phyloP scores from a whole-genome alignment of 2,113 vertebrate species.

The Semnornis frantzii region DNA sequence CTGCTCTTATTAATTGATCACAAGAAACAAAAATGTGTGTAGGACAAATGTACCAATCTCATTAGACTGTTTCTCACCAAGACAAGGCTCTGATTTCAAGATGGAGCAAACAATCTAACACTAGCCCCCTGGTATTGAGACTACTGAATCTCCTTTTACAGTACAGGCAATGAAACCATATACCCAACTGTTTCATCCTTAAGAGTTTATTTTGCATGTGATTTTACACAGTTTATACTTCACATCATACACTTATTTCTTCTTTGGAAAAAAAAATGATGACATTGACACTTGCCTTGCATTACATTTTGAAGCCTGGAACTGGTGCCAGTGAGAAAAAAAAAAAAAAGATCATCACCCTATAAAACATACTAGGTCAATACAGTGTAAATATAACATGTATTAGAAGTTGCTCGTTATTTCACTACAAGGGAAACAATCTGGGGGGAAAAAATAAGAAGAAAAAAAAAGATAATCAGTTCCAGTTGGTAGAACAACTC shows the following conservation, averaged over 20 bases:
- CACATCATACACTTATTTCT: conserved; percentile 56
- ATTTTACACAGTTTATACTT: conserved; percentile 53
- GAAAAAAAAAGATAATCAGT: neutral
- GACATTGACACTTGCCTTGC: conserved; percentile 31
- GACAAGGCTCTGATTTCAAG: neutral
- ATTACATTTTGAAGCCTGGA: conserved; percentile 46
- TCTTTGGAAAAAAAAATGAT: conserved; percentile 7
- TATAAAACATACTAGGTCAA: conserved; percentile 47
- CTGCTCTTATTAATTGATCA: neutral
- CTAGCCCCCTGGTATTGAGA: neutral
- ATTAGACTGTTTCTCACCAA: neutral
- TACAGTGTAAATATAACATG: conserved; percentile 45
- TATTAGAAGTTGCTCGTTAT: conserved; percentile 19
- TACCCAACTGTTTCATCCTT: conserved; percentile 36
- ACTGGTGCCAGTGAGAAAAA: neutral
- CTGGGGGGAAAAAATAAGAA: neutral
- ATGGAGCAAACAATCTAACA: neutral
- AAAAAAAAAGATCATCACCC: neutral
- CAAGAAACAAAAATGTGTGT: neutral
- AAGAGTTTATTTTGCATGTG: conserved; percentile 60
- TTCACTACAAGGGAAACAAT: conserved; percentile 32
- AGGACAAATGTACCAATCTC: neutral
- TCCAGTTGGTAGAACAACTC: conserved; percentile 51
- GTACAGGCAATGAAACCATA: conserved; percentile 24
- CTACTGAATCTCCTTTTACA: neutral